These are phyloP conservation scores for Zootoca vivipara DNA, from an alignment of 2,113 vertebrate species.

Conservation along the genomic window DNA sequence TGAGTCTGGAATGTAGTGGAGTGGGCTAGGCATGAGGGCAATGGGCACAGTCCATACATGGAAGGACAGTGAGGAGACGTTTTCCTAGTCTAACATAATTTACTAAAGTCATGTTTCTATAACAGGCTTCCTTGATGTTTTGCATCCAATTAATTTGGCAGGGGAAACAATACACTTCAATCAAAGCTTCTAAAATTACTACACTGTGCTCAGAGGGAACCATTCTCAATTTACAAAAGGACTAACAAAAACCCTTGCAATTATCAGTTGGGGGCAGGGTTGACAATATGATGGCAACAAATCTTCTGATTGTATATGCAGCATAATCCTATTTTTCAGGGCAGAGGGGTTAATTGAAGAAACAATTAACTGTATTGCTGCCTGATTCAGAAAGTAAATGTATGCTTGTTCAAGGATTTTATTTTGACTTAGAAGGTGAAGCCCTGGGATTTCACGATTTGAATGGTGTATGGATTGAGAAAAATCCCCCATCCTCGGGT, in stretches of 20 bases:
- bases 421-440: constrained; percentile 42
- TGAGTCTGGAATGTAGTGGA: background rate
- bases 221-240: constrained; percentile 37
- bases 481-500: background rate
- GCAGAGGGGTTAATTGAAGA: constrained; percentile 31
- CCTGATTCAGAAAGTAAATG: constrained; percentile 17
- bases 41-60: background rate
- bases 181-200: background rate
- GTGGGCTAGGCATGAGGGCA: background rate
- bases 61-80: constrained; percentile 10
- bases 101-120: constrained; percentile 20
- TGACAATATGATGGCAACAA: constrained; percentile 20
- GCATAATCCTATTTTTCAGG: constrained; percentile 11
- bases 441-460: constrained; percentile 35
- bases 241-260: background rate
- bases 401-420: constrained; percentile 24
- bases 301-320: constrained; percentile 33
- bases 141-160: constrained; percentile 33
- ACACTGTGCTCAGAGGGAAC: background rate
- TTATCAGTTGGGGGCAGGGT: constrained; percentile 11
- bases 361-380: constrained; percentile 24
- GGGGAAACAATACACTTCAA: constrained; percentile 2
- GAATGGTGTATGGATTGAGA: constrained; percentile 24
- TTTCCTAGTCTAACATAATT: constrained; percentile 44
- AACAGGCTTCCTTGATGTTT: background rate